Evolutionary conservation across 2,888 invertebrate species (phyloP).

Genomic region (Ceriagrion tenellum): DNA sequence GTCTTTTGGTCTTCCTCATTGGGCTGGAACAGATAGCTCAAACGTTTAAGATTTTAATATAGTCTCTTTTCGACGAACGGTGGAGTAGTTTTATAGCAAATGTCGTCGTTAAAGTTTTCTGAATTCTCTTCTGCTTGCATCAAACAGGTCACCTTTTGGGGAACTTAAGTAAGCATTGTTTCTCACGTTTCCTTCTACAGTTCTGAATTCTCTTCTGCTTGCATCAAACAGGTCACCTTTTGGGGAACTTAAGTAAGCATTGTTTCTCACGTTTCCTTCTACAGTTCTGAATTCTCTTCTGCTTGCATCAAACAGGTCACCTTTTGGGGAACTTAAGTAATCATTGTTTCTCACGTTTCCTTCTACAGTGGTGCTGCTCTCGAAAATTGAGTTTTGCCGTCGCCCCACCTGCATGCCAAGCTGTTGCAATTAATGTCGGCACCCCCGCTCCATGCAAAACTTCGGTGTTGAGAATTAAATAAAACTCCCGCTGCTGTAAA

Average conservation of each 20-base stretch:
- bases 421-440: neutral
- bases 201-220: too few relatives aligned
- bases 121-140: too few relatives aligned
- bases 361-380: neutral
- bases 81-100: too few relatives aligned
- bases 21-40: too few relatives aligned
- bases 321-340: neutral
- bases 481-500: neutral
- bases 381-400: neutral
- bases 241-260: neutral
- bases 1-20: too few relatives aligned
- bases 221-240: too few relatives aligned
- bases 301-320: too few relatives aligned
- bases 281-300: too few relatives aligned
- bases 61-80: too few relatives aligned
- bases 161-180: neutral
- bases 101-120: too few relatives aligned
- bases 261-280: neutral
- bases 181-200: neutral
- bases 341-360: neutral
- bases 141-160: too few relatives aligned
- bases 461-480: neutral
- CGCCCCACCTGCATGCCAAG: neutral
- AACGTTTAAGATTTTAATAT: too few relatives aligned
- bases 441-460: neutral